Evolutionary conservation across 1,140 invertebrate genomes (phyloP).

Genomic region (Leptinotarsa undecemlineata): DNA sequence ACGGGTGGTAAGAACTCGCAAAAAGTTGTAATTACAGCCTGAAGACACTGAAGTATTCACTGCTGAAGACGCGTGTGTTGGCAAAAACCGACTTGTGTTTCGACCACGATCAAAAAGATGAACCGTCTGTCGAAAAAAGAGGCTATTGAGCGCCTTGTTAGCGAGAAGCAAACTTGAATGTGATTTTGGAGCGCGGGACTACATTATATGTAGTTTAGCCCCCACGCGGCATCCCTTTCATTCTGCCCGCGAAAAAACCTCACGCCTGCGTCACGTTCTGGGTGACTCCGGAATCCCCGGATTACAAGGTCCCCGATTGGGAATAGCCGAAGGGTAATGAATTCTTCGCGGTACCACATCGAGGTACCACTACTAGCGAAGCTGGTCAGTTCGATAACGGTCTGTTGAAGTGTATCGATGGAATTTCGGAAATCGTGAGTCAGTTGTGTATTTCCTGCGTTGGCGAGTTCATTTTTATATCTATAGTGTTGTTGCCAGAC

Average conservation of each 20-base stretch:
- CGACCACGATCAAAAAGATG: conserved; percentile 47
- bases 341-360: too few species aligned
- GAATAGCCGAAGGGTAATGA: conserved; percentile 3
- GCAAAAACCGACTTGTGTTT: conserved; percentile 17
- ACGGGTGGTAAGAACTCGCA: conserved; percentile 38
- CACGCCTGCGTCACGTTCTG: conserved; percentile 48
- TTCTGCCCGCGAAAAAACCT: conserved; percentile 46
- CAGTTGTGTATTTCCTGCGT: too few species aligned
- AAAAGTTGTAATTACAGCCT: conserved; percentile 44
- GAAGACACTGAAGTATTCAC: conserved; percentile 47
- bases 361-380: too few species aligned
- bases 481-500: too few species aligned
- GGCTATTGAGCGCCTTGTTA: conserved; percentile 41
- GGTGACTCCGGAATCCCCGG: conserved; percentile 46
- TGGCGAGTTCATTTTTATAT: too few species aligned
- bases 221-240: conserved; percentile 42
- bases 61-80: conserved; percentile 41
- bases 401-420: too few species aligned
- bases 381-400: too few species aligned
- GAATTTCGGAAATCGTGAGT: too few species aligned
- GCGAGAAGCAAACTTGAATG: conserved; percentile 50
- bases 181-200: conserved; percentile 42
- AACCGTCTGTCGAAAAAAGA: conserved; percentile 49
- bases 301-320: conserved; percentile 18
- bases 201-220: conserved; percentile 50